These are phyloP conservation scores for Alviniconcha strummeri DNA, from an alignment of 2,888 invertebrate species.

Conservation along the genomic window DNA sequence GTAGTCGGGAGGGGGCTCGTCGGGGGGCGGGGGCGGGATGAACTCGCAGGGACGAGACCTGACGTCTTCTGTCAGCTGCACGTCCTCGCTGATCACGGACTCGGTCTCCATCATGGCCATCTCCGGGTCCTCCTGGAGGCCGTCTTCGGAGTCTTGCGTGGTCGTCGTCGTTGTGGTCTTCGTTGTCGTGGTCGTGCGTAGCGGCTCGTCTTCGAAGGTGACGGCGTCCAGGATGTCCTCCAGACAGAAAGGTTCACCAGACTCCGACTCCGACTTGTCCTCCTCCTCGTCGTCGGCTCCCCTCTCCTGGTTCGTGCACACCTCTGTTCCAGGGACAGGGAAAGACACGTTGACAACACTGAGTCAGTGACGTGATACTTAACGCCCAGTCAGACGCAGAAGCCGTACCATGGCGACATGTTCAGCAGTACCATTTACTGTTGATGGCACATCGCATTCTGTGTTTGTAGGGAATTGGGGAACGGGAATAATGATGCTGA, in stretches of 20 bases:
- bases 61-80: slow-evolving; percentile 31
- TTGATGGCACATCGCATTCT: too few species aligned
- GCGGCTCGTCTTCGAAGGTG: slow-evolving; percentile 37
- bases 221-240: slow-evolving; percentile 53
- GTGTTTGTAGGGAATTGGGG: too few species aligned
- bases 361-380: too few species aligned
- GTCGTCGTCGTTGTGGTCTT: neutral
- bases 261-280: slow-evolving; percentile 46
- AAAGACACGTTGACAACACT: too few species aligned
- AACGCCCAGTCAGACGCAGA: too few species aligned
- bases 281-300: slow-evolving; percentile 35
- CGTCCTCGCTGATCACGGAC: slow-evolving; percentile 56
- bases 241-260: slow-evolving; percentile 51
- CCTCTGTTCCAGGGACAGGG: neutral
- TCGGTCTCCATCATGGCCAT: slow-evolving; percentile 59
- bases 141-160: slow-evolving; percentile 18
- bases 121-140: slow-evolving; percentile 28
- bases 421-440: too few species aligned
- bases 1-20: slow-evolving; percentile 68
- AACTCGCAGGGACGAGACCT: slow-evolving; percentile 55
- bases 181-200: neutral
- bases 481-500: too few species aligned
- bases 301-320: neutral
- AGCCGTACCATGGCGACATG: too few species aligned
- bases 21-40: slow-evolving; percentile 64